phyloP scores from a whole-genome alignment of 2,797 vertebrate species.

The Australoheros facetus region DNA sequence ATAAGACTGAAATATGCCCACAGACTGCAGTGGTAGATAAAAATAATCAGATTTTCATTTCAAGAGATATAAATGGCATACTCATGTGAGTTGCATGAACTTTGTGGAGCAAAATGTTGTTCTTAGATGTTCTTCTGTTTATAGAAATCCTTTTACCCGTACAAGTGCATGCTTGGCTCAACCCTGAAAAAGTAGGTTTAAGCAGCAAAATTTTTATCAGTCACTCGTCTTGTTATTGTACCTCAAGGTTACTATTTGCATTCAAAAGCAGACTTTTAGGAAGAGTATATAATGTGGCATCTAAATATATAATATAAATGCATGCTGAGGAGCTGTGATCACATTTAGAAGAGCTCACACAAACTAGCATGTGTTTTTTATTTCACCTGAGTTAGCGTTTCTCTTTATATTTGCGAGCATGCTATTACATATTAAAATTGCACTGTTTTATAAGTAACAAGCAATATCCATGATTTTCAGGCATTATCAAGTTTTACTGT shows the following conservation, averaged over 20 bases:
- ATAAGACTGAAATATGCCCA: constrained; percentile 31
- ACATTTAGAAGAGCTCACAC: constrained; percentile 16
- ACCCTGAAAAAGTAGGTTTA: neutral
- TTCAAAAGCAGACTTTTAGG: neutral
- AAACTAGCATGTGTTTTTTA: constrained; percentile 29
- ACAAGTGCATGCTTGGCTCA: neutral
- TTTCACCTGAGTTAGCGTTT: constrained; percentile 41
- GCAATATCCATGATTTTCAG: constrained; percentile 62
- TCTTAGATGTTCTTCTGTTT: neutral
- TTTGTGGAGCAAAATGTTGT: constrained; percentile 9
- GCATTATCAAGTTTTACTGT: constrained; percentile 59
- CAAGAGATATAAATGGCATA: constrained; percentile 28
- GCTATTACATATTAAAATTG: constrained; percentile 41
- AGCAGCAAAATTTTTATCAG: neutral
- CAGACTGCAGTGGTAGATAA: constrained; percentile 28
- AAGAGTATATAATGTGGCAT: neutral
- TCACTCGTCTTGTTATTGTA: neutral
- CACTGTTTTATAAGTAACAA: constrained; percentile 55
- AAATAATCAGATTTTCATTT: constrained; percentile 48
- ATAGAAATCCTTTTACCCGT: neutral
- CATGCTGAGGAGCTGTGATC: neutral
- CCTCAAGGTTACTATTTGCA: too few species aligned
- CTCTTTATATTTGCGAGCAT: constrained; percentile 56
- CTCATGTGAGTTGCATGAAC: constrained; percentile 20
- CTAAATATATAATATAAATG: neutral